Conservation (phyloP, 2,797 vertebrate species). For the Thunnus albacares region DNA sequence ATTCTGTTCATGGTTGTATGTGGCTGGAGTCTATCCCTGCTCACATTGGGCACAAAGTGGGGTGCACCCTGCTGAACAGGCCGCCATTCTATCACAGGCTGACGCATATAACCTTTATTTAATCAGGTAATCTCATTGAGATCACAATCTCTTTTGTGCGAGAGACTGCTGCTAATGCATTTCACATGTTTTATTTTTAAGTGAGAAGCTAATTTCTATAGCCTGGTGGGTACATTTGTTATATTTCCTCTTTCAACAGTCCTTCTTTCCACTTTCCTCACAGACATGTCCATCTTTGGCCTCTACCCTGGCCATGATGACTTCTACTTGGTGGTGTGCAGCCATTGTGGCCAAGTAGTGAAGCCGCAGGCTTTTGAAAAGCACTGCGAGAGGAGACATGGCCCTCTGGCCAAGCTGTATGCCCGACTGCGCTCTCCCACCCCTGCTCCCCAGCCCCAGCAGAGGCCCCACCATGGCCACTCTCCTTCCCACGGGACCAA, state of each 20-base stretch:
- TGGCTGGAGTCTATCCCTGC: background rate
- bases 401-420: conserved; percentile 91
- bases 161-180: background rate
- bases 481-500: conserved; percentile 85
- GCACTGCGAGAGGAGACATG: conserved; percentile 94
- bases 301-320: conserved; percentile 95
- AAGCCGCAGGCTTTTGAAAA: conserved; percentile 97
- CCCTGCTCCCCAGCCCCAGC: conserved; percentile 83
- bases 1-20: background rate
- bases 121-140: background rate
- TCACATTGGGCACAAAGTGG: background rate
- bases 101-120: background rate
- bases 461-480: conserved; percentile 87
- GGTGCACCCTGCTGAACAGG: background rate
- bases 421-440: conserved; percentile 85
- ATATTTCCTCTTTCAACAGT: background rate
- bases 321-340: conserved; percentile 96
- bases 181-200: background rate
- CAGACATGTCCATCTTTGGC: conserved; percentile 97
- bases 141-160: too few species aligned
- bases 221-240: background rate
- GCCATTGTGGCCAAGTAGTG: conserved; percentile 95
- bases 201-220: background rate
- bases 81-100: background rate
- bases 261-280: conserved; percentile 15